A percentile compares a stretch with the other conserved stretches of the same genome.
phyloP scores from a whole-genome alignment of 1,140 invertebrate species.

The Plutomurus gul region DNA sequence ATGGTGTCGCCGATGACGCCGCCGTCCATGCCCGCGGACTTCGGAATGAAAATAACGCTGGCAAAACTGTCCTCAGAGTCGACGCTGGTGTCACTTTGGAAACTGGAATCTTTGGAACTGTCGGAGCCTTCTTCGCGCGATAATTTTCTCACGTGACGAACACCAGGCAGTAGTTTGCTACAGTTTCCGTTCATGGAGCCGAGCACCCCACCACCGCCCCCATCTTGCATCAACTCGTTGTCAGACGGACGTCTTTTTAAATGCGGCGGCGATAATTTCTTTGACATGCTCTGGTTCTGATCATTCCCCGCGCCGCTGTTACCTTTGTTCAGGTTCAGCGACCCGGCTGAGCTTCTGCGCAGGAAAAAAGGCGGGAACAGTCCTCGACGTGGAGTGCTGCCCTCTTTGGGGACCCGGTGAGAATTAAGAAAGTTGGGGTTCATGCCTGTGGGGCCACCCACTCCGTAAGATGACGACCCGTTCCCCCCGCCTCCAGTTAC shows the following conservation, averaged over 20 bases:
- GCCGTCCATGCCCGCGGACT: background rate
- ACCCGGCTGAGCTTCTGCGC: slow-evolving; percentile 49
- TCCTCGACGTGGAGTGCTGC: slow-evolving; percentile 35
- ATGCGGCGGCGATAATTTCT: slow-evolving; percentile 43
- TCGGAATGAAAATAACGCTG: slow-evolving; percentile 42
- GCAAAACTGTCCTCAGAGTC: slow-evolving; percentile 81
- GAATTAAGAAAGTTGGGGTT: slow-evolving; percentile 32
- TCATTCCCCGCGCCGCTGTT: background rate
- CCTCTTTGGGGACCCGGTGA: slow-evolving; percentile 48
- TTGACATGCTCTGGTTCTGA: too few relatives aligned
- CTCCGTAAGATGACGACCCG: background rate
- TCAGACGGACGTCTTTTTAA: slow-evolving; percentile 46
- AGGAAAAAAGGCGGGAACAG: slow-evolving; percentile 52
- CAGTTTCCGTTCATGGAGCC: slow-evolving; percentile 46
- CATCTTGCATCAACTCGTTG: slow-evolving; percentile 47
- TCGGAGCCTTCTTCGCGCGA: slow-evolving; percentile 85
- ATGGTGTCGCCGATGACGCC: background rate
- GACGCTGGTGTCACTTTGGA: slow-evolving; percentile 89
- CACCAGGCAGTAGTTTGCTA: slow-evolving; percentile 55
- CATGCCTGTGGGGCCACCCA: background rate
- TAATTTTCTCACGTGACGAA: slow-evolving; percentile 63
- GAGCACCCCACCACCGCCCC: background rate
- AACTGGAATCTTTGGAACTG: slow-evolving; percentile 86
- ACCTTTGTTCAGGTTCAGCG: slow-evolving; percentile 39
- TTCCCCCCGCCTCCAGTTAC: background rate